Evolutionary conservation across 2,113 vertebrate genomes (phyloP), one percentile per base, ranked within the genome.

Genomic region (Jaculus jaculus): DNA sequence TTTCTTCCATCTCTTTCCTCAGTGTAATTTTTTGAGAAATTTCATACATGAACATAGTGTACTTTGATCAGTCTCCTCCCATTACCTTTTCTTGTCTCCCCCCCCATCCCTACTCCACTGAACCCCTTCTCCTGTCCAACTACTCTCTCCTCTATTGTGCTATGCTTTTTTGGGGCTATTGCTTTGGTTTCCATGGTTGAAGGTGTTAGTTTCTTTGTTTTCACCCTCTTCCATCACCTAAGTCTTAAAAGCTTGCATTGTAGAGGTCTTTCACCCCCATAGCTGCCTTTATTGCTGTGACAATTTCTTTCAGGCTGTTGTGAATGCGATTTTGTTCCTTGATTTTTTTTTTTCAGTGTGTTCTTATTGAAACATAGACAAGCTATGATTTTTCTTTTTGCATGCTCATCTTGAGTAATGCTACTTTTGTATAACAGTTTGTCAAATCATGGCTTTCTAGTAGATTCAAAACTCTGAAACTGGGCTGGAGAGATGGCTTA

Each of bases 271-370:
- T 68, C 30, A 84, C 51, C 65, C 24, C 30, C 65, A 24, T 84
- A 84, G 68, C 68, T 84, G n/a, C 21, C 28, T 51, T 84, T 47
- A 84, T 84, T 51, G 18, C 81, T 84, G 30, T 84, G 39, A 30
- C 15, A 51, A 68, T 51, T 84, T 68, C 24, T 84, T 81, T 84
- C 39, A 84, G 30, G 63, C 63, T 51, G n/a, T 39, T 68, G 30
- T 51, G 20, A 68, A 68, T 28, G 23, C 39, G 37, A 84, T 51
- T 39, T 11, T 32, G 42, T 84, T 84, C 32, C 30, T 23, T 10
- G 20, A 84, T n/a, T n/a, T 68, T n/a, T 69, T 63, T 84, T 51
- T n/a, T 37, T 84, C 39, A n/a, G 20, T n/a, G 20, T 69, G 7
- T 51, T 84, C 6, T 20, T 51, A 51, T 51, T 66, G 63, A 30